A percentile compares a stretch with the other conserved stretches of the same genome.
Conservation (phyloP, 1,140 invertebrate species). For the Helicoverpa zea region DNA sequence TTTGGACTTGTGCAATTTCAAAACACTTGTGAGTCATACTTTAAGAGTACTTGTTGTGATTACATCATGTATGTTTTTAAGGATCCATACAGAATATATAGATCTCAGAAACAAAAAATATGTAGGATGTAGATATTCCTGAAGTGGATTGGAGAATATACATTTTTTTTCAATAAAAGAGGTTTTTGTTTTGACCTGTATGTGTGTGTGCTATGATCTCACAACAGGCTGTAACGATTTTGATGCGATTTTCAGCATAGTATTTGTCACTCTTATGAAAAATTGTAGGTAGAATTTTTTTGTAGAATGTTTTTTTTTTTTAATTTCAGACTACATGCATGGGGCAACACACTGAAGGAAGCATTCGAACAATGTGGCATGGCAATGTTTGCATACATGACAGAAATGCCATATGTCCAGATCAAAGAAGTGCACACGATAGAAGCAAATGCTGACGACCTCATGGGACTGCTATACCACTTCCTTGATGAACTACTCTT, state of each 20-base stretch:
- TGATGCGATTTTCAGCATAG: no score
- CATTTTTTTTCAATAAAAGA: neutral
- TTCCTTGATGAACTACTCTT: constrained; percentile 98
- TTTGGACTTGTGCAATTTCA: no score
- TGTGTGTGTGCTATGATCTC: no score
- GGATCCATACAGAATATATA: neutral
- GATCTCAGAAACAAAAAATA: neutral
- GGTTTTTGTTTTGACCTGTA: no score
- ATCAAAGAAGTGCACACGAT: constrained; percentile 93
- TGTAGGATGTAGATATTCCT: no score
- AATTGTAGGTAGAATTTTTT: no score
- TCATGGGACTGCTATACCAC: constrained; percentile 95
- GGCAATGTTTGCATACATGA: constrained; percentile 99
- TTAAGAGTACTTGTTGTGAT: neutral
- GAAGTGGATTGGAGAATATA: neutral
- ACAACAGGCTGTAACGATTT: no score
- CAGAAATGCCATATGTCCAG: constrained; percentile 95
- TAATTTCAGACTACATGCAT: constrained; percentile 93
- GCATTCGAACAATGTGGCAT: constrained; percentile 98
- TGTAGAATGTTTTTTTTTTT: no score
- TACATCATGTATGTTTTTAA: neutral
- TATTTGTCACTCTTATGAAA: neutral
- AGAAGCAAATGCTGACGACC: constrained; percentile 95
- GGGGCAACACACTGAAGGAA: constrained; percentile 96
- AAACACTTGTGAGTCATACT: no score